These are phyloP conservation scores for Eudyptes chrysolophus DNA, from an alignment of 2,113 vertebrate genomes.

Conservation along the genomic window DNA sequence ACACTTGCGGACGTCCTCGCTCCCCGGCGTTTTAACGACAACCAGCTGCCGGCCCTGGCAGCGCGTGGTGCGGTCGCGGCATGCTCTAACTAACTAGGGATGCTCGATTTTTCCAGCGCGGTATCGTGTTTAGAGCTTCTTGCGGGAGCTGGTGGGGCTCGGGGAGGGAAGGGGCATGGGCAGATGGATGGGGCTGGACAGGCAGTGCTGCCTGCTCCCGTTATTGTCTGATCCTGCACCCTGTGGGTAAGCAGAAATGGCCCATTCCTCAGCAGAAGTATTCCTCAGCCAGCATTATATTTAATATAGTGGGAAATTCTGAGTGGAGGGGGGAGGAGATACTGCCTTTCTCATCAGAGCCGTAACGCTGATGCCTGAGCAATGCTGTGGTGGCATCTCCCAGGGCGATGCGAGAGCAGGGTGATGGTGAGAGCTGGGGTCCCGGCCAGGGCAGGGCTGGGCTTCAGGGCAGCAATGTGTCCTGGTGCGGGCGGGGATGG, in stretches of 20 bases:
- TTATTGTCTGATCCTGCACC: neutral
- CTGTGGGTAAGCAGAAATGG: neutral
- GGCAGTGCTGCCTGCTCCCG: neutral
- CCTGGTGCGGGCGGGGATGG: neutral
- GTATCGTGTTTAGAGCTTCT: neutral
- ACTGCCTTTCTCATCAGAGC: neutral
- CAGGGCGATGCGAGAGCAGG: neutral
- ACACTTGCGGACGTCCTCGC: neutral
- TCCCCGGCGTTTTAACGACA: neutral
- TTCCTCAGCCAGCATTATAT: neutral
- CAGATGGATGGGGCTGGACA: neutral
- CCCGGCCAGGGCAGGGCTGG: neutral
- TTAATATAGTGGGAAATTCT: neutral
- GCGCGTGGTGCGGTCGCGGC: rapidly evolving
- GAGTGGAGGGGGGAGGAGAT: neutral
- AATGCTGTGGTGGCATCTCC: neutral
- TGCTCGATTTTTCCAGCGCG: neutral
- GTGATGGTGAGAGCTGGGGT: neutral
- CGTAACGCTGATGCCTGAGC: neutral
- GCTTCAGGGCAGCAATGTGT: neutral
- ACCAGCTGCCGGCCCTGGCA: slow-evolving; percentile 12
- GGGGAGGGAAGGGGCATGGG: neutral
- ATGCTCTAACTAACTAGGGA: neutral
- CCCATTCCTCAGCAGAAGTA: neutral
- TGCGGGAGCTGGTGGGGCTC: neutral